A percentile compares a stretch with the other conserved stretches of the same genome.
Conservation (phyloP, 2,113 vertebrate genomes). For the Ailuropoda melanoleuca region DNA sequence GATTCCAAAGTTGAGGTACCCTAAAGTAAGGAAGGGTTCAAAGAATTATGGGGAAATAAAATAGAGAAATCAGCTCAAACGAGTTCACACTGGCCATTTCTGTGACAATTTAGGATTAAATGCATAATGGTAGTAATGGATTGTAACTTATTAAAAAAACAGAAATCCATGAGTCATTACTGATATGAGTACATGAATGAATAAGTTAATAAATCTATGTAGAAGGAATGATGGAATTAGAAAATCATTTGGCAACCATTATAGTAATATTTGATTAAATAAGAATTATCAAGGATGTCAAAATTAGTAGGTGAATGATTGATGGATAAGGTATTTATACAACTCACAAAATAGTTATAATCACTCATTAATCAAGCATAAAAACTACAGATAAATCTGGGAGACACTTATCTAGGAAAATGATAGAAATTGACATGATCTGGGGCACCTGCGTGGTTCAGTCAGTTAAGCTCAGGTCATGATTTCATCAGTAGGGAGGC, state of each 20-base stretch:
- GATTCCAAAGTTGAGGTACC: neutral
- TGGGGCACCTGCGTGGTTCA: neutral
- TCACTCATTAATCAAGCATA: neutral
- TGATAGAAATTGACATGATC: neutral
- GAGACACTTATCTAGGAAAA: neutral
- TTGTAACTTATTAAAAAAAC: neutral
- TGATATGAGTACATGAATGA: neutral
- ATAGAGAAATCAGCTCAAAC: neutral
- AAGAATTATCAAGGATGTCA: conserved; percentile 6
- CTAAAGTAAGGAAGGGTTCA: neutral
- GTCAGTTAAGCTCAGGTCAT: neutral
- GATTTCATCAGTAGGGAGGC: neutral
- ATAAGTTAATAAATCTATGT: neutral
- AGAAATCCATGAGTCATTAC: neutral
- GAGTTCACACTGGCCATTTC: neutral
- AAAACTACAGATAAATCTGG: neutral
- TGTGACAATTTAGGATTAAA: neutral
- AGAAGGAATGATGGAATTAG: neutral
- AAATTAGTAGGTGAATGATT: neutral
- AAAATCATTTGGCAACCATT: neutral
- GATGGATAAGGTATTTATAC: neutral
- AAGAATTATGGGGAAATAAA: neutral
- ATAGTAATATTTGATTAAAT: neutral
- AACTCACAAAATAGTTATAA: neutral
- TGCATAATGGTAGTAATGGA: neutral